Percentiles rank a stretch among this genome's conserved stretches.
These are phyloP conservation scores for Arctia plantaginis DNA, from an alignment of 2,888 invertebrate species.

Conservation along the genomic window DNA sequence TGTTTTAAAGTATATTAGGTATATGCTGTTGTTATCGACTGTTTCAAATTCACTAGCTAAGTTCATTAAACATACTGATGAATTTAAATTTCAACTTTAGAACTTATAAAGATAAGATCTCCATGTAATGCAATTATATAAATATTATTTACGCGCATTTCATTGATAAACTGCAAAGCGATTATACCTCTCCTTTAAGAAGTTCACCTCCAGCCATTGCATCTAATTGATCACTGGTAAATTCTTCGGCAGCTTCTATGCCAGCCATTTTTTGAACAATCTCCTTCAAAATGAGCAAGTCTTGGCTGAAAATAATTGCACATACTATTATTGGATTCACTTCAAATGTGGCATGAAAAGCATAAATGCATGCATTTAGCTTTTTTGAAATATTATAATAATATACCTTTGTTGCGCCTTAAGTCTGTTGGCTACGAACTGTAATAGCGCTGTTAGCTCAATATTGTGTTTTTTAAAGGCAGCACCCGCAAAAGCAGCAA, in stretches of 20 bases:
- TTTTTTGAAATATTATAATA: background rate
- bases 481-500: conserved; percentile 98
- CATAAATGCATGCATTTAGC: background rate
- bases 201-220: conserved; percentile 99
- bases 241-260: conserved; percentile 98
- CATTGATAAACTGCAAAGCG: background rate
- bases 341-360: background rate
- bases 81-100: too few species aligned
- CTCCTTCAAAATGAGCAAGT: conserved; percentile 97
- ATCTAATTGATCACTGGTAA: conserved; percentile 98
- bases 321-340: background rate
- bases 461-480: conserved; percentile 99
- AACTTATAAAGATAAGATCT: too few species aligned
- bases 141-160: background rate
- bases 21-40: background rate
- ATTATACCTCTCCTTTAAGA: conserved; percentile 94
- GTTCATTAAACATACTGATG: background rate
- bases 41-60: background rate
- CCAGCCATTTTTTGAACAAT: conserved; percentile 99
- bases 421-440: conserved; percentile 98
- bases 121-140: too few species aligned
- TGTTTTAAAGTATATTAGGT: background rate
- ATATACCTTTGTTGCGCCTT: conserved; percentile 96
- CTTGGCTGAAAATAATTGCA: conserved; percentile 87
- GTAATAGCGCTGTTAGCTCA: conserved; percentile 97